Conservation (phyloP, 2,797 vertebrate genomes). For the Mormyrus hasselquistii region DNA sequence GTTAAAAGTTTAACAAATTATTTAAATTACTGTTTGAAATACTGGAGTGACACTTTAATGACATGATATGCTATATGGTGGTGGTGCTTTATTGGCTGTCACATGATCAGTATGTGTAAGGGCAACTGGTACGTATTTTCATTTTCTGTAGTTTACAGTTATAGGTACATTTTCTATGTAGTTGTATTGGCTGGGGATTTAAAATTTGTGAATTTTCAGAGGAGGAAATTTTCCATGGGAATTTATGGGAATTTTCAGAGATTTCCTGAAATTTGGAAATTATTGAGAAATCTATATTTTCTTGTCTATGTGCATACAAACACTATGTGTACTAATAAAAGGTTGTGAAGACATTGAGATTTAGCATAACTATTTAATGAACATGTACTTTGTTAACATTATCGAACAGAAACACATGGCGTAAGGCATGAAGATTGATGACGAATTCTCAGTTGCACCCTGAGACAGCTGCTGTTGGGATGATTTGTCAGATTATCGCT, state of each 20-base stretch:
- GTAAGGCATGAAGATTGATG: neutral
- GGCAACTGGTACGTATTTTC: neutral
- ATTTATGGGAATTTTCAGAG: neutral
- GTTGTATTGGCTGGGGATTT: neutral
- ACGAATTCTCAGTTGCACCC: neutral
- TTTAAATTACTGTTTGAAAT: neutral
- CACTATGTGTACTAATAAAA: neutral
- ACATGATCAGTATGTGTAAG: neutral
- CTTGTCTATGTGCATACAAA: neutral
- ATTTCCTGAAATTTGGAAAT: neutral
- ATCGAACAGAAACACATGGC: neutral
- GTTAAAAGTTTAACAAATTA: neutral
- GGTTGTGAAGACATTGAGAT: neutral
- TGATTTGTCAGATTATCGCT: neutral
- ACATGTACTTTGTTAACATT: neutral
- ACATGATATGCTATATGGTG: neutral
- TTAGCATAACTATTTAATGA: neutral
- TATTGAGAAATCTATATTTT: neutral
- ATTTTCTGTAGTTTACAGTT: neutral
- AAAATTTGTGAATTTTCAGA: neutral
- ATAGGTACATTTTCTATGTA: neutral
- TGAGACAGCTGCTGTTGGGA: neutral
- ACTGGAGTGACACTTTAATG: constrained; percentile 17
- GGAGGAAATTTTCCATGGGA: constrained; percentile 4
- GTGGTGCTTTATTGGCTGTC: neutral